These are phyloP conservation scores for Diarsia dahlii DNA, from an alignment of 2,888 invertebrate species.

Conservation along the genomic window DNA sequence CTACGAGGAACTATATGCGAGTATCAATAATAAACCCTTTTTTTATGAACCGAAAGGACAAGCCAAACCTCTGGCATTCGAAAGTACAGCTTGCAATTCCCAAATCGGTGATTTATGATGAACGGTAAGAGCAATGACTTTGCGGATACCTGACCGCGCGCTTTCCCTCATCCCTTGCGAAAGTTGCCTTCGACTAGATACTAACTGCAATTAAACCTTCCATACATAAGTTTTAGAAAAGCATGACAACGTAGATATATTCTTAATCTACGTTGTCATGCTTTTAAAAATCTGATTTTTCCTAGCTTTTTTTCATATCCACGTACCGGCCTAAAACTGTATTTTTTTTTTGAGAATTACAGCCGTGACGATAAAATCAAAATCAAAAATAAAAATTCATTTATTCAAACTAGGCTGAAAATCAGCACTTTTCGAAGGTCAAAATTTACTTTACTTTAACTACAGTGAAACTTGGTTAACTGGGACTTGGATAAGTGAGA, in stretches of 20 bases:
- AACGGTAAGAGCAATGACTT: neutral
- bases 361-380: too few species aligned
- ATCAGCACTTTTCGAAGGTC: too few species aligned
- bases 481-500: too few species aligned
- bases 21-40: neutral
- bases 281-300: neutral
- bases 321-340: neutral
- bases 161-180: conserved; percentile 8
- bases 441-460: too few species aligned
- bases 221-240: too few species aligned
- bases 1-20: neutral
- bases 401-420: too few species aligned
- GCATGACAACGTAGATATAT: neutral
- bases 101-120: neutral
- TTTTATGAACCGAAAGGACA: neutral
- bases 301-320: neutral
- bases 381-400: too few species aligned
- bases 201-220: neutral
- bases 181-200: neutral
- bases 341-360: too few species aligned
- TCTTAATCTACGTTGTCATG: neutral
- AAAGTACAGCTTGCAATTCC: too few species aligned
- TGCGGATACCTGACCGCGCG: neutral
- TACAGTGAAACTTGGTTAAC: too few species aligned
- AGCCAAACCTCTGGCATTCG: neutral